These are phyloP conservation scores for Endotricha flammealis DNA, from an alignment of 2,888 invertebrate genomes.

Conservation along the genomic window DNA sequence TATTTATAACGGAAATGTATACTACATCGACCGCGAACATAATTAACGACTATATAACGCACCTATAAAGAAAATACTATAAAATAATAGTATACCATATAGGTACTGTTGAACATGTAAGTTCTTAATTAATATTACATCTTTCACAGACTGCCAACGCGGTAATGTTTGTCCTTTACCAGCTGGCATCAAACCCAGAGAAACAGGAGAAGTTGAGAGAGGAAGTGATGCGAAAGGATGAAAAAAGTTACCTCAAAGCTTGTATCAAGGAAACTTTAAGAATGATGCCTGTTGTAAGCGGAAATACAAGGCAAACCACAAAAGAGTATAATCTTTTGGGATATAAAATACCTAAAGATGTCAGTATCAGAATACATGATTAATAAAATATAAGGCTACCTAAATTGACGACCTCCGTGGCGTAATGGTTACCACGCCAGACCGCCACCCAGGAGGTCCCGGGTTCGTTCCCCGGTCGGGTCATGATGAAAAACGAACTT, in stretches of 20 bases:
- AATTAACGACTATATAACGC: no score
- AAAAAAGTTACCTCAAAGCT: slow-evolving; percentile 80
- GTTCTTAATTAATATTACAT: background rate
- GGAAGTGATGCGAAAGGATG: slow-evolving; percentile 60
- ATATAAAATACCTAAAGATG: slow-evolving; percentile 76
- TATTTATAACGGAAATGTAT: no score
- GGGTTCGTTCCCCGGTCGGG: no score
- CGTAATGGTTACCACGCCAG: no score
- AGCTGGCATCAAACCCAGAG: slow-evolving; percentile 41
- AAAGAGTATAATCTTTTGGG: slow-evolving; percentile 74
- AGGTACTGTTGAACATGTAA: no score
- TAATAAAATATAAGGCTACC: no score
- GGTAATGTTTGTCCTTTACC: slow-evolving; percentile 74
- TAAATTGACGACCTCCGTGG: no score
- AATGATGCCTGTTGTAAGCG: slow-evolving; percentile 77
- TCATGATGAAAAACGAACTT: background rate
- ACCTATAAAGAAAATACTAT: no score
- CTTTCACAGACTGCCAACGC: slow-evolving; percentile 74
- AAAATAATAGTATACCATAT: no score
- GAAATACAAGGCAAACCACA: slow-evolving; percentile 68
- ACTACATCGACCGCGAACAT: no score
- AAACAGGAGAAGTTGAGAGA: slow-evolving; percentile 67
- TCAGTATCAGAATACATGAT: slow-evolving; percentile 35
- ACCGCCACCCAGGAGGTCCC: no score
- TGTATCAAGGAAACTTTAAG: slow-evolving; percentile 85